Evolutionary conservation across 2,888 invertebrate species (phyloP).

Genomic region (Agonopterix arenella): DNA sequence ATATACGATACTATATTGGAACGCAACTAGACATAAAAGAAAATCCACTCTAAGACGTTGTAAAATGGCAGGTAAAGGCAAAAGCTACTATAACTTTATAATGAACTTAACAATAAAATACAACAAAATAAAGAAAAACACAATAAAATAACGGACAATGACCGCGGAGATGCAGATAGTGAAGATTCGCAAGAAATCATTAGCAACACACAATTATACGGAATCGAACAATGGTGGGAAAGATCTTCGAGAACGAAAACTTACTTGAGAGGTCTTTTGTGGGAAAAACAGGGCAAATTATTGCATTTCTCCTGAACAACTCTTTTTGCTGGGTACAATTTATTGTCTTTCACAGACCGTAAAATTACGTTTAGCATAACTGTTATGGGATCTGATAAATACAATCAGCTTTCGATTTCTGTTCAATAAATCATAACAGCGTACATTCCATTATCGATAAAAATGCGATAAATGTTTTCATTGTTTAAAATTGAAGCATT

Average conservation of each 20-base stretch:
- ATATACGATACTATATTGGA: no score
- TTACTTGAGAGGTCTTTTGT: slow-evolving; percentile 23
- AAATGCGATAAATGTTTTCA: no score
- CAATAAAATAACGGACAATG: slow-evolving; percentile 11
- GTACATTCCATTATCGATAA: no score
- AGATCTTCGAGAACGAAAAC: slow-evolving; percentile 43
- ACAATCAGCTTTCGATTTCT: not conserved
- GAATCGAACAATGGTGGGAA: slow-evolving; percentile 60
- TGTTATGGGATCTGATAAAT: not conserved
- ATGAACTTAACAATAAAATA: not conserved
- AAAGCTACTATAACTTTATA: no score
- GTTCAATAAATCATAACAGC: not conserved
- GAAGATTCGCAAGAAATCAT: slow-evolving; percentile 42
- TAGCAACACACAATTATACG: slow-evolving; percentile 48
- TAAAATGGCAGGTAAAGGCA: no score
- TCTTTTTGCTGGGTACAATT: slow-evolving; percentile 8
- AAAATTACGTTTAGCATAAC: not conserved
- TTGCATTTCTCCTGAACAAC: slow-evolving; percentile 43
- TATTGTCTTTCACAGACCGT: slow-evolving; percentile 5
- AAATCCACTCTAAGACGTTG: no score
- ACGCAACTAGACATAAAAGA: no score
- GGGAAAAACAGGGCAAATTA: slow-evolving; percentile 50
- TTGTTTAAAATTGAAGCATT: no score
- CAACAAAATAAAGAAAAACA: slow-evolving; percentile 2
- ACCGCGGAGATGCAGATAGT: slow-evolving; percentile 26